Percentiles rank a stretch among this genome's conserved stretches.
phyloP scores from a whole-genome alignment of 2,113 vertebrate genomes.

The Petrocephalus zakoni region DNA sequence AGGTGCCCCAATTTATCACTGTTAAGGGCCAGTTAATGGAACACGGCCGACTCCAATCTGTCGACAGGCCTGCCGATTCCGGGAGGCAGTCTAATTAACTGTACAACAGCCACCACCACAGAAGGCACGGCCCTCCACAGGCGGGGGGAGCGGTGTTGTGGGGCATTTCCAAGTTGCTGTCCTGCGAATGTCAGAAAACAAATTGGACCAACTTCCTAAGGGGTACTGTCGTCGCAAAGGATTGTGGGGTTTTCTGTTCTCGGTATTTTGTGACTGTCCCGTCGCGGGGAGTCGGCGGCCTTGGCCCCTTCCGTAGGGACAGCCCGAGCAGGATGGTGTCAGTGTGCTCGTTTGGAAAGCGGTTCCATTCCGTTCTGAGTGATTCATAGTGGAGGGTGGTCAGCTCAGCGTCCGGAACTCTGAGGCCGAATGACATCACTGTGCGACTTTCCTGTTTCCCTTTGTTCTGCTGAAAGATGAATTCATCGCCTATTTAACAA shows the following conservation, averaged over 20 bases:
- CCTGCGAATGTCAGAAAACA: neutral
- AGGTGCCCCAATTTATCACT: conserved; percentile 55
- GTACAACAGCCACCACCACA: conserved; percentile 36
- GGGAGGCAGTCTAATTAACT: conserved; percentile 57
- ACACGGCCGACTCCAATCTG: conserved; percentile 29
- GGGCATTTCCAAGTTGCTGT: neutral
- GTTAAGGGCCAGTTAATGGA: conserved; percentile 44
- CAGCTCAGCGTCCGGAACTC: neutral
- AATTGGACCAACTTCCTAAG: neutral
- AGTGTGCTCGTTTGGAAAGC: neutral
- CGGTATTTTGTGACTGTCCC: neutral
- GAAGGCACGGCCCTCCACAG: neutral
- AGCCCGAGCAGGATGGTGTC: neutral
- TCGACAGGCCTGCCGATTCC: conserved; percentile 37
- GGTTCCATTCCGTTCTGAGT: neutral
- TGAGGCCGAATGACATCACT: neutral
- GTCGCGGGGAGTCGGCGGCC: neutral
- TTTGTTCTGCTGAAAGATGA: neutral
- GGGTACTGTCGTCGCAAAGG: neutral
- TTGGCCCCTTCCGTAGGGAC: neutral
- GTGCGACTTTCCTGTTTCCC: neutral
- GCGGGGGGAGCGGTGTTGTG: neutral
- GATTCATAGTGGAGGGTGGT: neutral
- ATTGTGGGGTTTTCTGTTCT: neutral
- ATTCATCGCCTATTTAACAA: neutral